phyloP scores from a whole-genome alignment of 2,888 invertebrate species.

The Cerastis leucographa region DNA sequence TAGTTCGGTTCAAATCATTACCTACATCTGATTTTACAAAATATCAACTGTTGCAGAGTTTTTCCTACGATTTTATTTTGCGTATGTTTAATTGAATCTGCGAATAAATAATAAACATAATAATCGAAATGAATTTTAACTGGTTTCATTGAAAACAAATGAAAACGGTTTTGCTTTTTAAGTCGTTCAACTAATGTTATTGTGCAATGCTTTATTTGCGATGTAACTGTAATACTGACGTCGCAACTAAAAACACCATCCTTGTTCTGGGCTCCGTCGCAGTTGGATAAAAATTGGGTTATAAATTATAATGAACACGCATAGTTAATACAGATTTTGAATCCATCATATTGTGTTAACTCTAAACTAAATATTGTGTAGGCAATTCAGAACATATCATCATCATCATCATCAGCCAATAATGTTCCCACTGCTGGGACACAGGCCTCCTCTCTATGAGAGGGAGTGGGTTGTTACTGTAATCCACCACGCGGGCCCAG shows the following conservation, averaged over 20 bases:
- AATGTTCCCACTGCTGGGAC: too few species aligned
- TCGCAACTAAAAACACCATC: background rate
- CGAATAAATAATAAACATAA: background rate
- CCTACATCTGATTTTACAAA: background rate
- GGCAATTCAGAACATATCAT: background rate
- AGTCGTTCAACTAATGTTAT: background rate
- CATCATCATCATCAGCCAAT: too few species aligned
- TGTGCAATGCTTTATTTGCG: background rate
- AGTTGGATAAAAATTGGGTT: background rate
- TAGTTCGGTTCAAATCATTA: slow-evolving; percentile 11
- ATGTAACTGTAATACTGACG: background rate
- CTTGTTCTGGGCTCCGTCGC: background rate
- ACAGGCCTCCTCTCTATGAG: too few species aligned
- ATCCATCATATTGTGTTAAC: background rate
- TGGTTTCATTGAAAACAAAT: background rate
- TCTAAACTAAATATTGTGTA: background rate
- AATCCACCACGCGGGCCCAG: too few species aligned
- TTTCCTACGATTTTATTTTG: background rate
- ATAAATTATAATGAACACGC: background rate
- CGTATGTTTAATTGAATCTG: background rate
- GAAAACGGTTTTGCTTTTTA: too few species aligned
- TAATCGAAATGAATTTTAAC: background rate
- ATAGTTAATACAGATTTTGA: background rate
- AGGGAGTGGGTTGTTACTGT: too few species aligned
- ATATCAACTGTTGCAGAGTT: slow-evolving; percentile 10